Percentiles rank a stretch among this genome's conserved stretches.
phyloP scores from a whole-genome alignment of 2,888 invertebrate species.

The Lymantria monacha region DNA sequence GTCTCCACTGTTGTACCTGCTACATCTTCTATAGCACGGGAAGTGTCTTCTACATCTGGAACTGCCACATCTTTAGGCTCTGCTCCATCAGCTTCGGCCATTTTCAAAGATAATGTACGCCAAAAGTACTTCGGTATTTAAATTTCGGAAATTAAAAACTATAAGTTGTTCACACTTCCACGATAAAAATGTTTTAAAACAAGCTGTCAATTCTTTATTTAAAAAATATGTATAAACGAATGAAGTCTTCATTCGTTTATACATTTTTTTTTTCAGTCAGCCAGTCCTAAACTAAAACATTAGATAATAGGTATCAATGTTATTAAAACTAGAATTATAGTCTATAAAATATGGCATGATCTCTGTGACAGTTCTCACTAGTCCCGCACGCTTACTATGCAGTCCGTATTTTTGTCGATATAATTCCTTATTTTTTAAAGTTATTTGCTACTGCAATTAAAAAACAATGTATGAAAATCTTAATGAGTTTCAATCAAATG shows the following conservation, averaged over 20 bases:
- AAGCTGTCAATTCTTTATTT: slow-evolving; percentile 4
- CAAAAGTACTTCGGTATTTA: background rate
- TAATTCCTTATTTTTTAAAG: too few relatives aligned
- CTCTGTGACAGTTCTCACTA: too few relatives aligned
- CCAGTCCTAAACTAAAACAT: background rate
- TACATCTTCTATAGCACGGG: background rate
- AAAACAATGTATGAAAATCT: too few relatives aligned
- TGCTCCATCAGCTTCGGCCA: slow-evolving; percentile 2
- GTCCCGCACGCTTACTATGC: too few relatives aligned
- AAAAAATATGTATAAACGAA: background rate
- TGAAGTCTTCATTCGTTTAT: too few relatives aligned
- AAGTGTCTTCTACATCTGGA: background rate
- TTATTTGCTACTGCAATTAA: too few relatives aligned
- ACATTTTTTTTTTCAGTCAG: too few relatives aligned
- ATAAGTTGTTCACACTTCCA: background rate
- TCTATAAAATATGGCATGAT: too few relatives aligned
- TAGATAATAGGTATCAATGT: background rate
- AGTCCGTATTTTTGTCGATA: too few relatives aligned
- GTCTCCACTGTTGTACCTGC: background rate
- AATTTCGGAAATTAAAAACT: background rate
- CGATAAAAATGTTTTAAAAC: background rate
- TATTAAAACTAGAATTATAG: too few relatives aligned
- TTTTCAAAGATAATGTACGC: background rate
- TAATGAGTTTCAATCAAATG: too few relatives aligned
- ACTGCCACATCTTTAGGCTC: background rate